phyloP scores from a whole-genome alignment of 2,113 vertebrate genomes.

The Eonycteris spelaea region DNA sequence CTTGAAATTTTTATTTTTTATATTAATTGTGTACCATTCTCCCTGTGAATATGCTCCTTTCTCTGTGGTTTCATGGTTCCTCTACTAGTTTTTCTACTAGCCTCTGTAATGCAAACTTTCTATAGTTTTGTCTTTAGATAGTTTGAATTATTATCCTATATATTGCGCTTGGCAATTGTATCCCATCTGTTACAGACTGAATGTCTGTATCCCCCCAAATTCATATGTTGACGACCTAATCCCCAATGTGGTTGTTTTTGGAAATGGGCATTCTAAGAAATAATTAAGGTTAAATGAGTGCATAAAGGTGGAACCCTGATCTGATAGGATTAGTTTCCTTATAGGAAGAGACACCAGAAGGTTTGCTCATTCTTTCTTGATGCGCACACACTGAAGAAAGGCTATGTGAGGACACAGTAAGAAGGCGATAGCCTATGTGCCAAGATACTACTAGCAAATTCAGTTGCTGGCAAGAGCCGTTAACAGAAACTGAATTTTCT shows the following conservation, averaged over 20 bases:
- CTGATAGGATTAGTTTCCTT: background rate
- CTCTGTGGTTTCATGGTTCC: background rate
- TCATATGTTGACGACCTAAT: background rate
- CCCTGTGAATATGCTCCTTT: background rate
- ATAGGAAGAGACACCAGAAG: background rate
- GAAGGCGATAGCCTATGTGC: accelerated
- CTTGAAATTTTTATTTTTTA: background rate
- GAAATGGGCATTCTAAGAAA: background rate
- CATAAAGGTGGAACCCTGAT: background rate
- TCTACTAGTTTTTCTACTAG: background rate
- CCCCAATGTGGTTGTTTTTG: background rate
- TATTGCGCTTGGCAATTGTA: background rate
- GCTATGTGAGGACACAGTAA: background rate
- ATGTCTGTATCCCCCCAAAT: background rate
- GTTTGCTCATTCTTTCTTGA: background rate
- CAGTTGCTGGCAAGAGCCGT: background rate
- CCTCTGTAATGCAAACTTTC: background rate
- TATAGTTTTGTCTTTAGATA: background rate
- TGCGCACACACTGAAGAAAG: background rate
- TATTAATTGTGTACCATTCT: background rate
- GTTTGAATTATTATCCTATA: background rate
- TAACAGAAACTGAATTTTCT: background rate
- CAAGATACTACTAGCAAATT: no score
- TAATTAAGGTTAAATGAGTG: background rate
- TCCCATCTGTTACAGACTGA: background rate